Conservation (phyloP, 2,113 vertebrate genomes). For the Melanerpes aurifrons region DNA sequence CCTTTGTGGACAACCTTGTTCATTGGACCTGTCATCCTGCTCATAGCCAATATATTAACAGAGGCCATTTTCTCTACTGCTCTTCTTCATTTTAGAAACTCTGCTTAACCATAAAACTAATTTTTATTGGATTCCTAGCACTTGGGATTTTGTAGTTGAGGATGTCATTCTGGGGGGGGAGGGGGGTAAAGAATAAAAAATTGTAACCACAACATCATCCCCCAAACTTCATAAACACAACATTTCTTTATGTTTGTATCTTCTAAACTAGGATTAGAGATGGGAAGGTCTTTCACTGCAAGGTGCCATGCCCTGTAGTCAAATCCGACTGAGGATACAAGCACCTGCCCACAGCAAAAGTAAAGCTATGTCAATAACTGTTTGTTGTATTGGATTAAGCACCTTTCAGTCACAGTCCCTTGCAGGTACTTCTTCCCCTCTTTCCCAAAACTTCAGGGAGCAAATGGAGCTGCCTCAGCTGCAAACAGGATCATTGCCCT, state of each 20-base stretch:
- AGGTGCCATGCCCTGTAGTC: neutral
- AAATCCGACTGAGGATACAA: neutral
- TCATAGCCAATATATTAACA: neutral
- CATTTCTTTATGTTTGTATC: neutral
- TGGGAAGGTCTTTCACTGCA: neutral
- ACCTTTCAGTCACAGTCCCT: neutral
- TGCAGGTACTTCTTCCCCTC: neutral
- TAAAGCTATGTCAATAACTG: neutral
- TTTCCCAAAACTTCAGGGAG: neutral
- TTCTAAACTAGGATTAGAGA: neutral
- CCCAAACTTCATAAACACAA: neutral
- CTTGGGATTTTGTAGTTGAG: neutral
- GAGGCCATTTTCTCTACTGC: neutral
- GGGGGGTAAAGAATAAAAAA: neutral
- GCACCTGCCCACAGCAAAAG: neutral
- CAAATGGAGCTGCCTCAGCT: neutral
- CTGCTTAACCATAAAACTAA: neutral
- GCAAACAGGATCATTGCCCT: neutral
- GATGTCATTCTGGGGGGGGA: neutral
- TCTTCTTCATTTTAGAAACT: neutral
- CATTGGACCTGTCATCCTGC: neutral
- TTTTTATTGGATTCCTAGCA: neutral
- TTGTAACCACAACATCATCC: neutral
- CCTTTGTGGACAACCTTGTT: neutral
- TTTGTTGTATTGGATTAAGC: neutral